These are phyloP conservation scores for Tenthredo mesomela DNA, from an alignment of 2,888 invertebrate species.

Conservation along the genomic window DNA sequence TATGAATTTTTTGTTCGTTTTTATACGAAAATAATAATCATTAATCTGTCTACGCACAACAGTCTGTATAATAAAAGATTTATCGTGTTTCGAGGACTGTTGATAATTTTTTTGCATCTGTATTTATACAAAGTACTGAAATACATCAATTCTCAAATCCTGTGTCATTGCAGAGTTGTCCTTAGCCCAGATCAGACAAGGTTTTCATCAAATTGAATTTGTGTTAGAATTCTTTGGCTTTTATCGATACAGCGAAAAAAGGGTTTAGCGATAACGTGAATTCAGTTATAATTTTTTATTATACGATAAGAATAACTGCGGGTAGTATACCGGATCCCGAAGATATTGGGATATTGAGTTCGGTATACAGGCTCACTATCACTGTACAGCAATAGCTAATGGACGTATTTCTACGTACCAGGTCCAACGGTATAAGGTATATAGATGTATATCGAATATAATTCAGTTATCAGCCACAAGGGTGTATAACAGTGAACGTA, in stretches of 20 bases:
- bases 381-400: constrained; percentile 8
- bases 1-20: background rate
- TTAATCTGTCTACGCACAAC: background rate
- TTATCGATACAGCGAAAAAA: background rate
- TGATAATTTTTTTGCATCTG: background rate
- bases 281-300: background rate
- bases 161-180: background rate
- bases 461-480: constrained; percentile 58
- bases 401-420: background rate
- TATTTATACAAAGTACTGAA: background rate
- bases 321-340: background rate
- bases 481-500: constrained; percentile 52
- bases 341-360: background rate
- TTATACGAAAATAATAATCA: background rate
- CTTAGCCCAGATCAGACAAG: constrained; percentile 22
- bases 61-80: constrained; percentile 6
- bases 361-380: background rate
- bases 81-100: background rate
- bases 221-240: background rate
- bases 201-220: background rate
- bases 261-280: background rate
- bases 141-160: background rate
- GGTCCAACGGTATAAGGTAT: background rate
- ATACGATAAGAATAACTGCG: background rate
- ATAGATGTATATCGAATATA: constrained; percentile 54